Evolutionary conservation across 2,888 invertebrate genomes (phyloP).

Genomic region (Yponomeuta evonymella): DNA sequence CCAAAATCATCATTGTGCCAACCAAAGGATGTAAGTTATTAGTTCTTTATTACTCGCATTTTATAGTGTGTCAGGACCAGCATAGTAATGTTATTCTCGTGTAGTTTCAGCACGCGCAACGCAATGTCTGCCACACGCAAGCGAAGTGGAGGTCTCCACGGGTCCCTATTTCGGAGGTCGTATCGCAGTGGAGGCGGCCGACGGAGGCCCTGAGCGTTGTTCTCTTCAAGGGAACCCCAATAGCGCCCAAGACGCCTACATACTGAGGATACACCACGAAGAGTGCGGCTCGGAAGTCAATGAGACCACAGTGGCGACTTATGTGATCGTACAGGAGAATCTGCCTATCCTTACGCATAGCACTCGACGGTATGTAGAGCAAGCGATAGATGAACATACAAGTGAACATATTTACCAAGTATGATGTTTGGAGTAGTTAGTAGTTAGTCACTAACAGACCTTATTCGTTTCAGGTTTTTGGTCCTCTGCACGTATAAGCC

Average conservation of each 20-base stretch:
- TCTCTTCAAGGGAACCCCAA: slow-evolving; percentile 84
- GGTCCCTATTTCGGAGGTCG: slow-evolving; percentile 88
- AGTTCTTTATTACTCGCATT: neutral
- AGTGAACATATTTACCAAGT: too few relatives aligned
- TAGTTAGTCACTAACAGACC: neutral
- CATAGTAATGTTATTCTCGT: neutral
- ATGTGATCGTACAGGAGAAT: slow-evolving; percentile 89
- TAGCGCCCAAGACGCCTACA: slow-evolving; percentile 83
- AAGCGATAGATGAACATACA: slow-evolving; percentile 2
- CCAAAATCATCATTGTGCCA: slow-evolving; percentile 84
- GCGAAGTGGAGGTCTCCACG: slow-evolving; percentile 88
- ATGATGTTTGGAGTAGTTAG: neutral
- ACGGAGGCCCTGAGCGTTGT: slow-evolving; percentile 82
- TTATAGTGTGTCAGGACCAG: neutral
- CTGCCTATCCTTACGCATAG: slow-evolving; percentile 88
- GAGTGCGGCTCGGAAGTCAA: slow-evolving; percentile 85
- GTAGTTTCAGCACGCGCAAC: slow-evolving; percentile 88
- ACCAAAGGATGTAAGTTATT: slow-evolving; percentile 87
- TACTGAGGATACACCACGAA: slow-evolving; percentile 83
- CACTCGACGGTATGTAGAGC: slow-evolving; percentile 75
- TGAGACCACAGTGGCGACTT: slow-evolving; percentile 87
- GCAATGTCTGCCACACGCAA: slow-evolving; percentile 86
- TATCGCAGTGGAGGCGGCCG: slow-evolving; percentile 84
- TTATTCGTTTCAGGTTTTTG: slow-evolving; percentile 74
- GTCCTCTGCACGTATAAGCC: slow-evolving; percentile 89